Evolutionary conservation across 2,797 vertebrate species (phyloP), one percentile per base, ranked within the genome.

Genomic region (Moxostoma hubbsi): DNA sequence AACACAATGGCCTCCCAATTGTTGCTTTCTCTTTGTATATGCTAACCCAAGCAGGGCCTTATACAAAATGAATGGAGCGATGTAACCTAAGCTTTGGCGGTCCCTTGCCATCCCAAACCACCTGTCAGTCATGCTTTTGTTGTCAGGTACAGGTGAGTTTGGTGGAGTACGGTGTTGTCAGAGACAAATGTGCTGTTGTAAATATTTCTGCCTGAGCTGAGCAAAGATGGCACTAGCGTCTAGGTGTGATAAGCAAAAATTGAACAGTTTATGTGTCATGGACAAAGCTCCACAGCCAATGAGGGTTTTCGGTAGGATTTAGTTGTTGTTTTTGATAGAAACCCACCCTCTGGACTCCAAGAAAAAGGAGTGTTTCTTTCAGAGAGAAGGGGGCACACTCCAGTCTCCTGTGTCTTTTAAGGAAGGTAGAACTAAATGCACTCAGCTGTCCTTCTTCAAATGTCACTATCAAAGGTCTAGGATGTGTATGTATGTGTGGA

Each of bases 71-170:
- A 90, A 92, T 90, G 87, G 63, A 85, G 81, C 69, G 69, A 81
- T 85, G 92, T 92, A 93, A 93, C 91, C 87, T 88, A 88, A 93
- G 89, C 91, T 89, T 82, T 81, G 83, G 65, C 77, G 75, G 11
- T 72, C 84, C 12, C 81, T 55, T n/a, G 74, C 81, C 83, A 85
- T 73, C 87, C 78, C 10, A 74, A 76, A 36, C 3, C 36, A 90
- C 86, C 89, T 87, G 90, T 89, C 90, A 88, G 50, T 88, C 88
- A 65, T 5, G 59, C 85, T 65, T 82, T 90, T 90, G 91, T 91
- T 78, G 57, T 69, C 61, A 16, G 62, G 85, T 85, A 89, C 89
- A 90, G 89, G 87, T 73, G 80, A 83, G 73, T 84, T 83, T 89
- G 89, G 89, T 49, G 84, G 83, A 78, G 78, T 49, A 43, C 83